Percentiles rank a stretch among this genome's conserved stretches.
Evolutionary conservation across 2,797 vertebrate genomes (phyloP).

Genomic region (Tamandua tetradactyla): DNA sequence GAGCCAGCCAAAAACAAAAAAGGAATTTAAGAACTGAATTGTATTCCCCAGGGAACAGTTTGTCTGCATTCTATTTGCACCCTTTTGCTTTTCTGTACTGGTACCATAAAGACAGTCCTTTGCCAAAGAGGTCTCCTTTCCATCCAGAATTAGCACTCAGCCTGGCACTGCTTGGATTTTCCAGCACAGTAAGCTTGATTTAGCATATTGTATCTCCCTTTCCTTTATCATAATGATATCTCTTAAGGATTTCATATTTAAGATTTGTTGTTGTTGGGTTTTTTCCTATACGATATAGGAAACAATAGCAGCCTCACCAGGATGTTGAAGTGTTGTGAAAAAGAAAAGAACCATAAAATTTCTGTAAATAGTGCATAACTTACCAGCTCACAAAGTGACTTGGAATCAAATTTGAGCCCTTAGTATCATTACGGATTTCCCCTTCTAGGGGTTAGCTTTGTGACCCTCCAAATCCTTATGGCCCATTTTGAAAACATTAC

Average conservation of each 20-base stretch:
- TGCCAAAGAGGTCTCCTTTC: not conserved
- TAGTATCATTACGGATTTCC: not conserved
- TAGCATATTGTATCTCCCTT: not conserved
- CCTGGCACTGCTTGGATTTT: not conserved
- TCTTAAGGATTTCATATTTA: not conserved
- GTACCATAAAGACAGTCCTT: not conserved
- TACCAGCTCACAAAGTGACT: not conserved
- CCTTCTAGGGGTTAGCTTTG: not conserved
- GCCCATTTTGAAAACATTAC: not conserved
- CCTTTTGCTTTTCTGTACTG: constrained; percentile 16
- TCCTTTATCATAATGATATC: constrained; percentile 5
- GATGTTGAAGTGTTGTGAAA: not conserved
- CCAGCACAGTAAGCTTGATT: not conserved
- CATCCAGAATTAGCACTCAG: not conserved
- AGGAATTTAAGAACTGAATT: not conserved
- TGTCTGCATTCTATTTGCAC: not conserved
- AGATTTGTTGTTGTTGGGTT: not conserved
- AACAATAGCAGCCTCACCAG: not conserved
- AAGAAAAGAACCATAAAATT: not conserved
- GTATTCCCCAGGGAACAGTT: not conserved
- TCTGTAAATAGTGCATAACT: not conserved
- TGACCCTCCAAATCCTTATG: not conserved
- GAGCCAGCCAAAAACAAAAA: not conserved
- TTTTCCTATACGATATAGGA: not conserved
- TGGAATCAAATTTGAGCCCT: not conserved